Base-by-base conservation (phyloP, 2,113 vertebrate species). In the Datnioides undecimradiatus region DNA sequence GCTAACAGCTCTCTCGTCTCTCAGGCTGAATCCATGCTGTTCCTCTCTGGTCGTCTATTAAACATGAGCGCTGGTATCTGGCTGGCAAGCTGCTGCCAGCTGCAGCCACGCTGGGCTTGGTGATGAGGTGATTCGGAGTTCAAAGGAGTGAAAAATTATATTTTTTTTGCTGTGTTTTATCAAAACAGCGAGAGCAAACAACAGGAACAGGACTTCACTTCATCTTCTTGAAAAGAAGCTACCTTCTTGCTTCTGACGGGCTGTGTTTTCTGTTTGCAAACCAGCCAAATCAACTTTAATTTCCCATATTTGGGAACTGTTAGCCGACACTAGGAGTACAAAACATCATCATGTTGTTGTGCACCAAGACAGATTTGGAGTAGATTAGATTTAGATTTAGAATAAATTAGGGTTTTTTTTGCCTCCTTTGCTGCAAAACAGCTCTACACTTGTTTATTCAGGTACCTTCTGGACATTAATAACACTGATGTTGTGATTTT, bases 91-190 rank as follows among this genome's bases (percentile, higher is more conserved):
- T 45, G 66, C 73, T 69, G 68, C 58, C 57, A 73, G 72, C 82
- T 79, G 70, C 66, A 66, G 74, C 48, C 70, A 8, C 52, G 43
- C 73, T 76, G 66, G 0, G 4, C 73, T 59, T 51, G 67, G 38
- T 76, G 81, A 84, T 62, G 78, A 87, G 84, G 71, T 73, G 62
- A 76, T 60, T 69, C n/a, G 0, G 40, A 77, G 79, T 89, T 85
- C 75, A 87, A 43, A 70, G 34, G 34, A 51, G 57, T 43, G 74
- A 76, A 60, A 77, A 60, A n/a, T 60, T n/a, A n/a, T 84, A 5
- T 49, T 66, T 63, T 66, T 57, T 36, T 8, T 0, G 19, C 0
- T 0, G 0, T 41, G 2, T 65, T 48, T 66, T 31, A 29, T 67
- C 33, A 38, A 51, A 67, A 31, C n/a, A 9, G 41, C 12, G 3